These are phyloP conservation scores for Stegodyphus dumicola DNA, from an alignment of 1,140 invertebrate species.

Conservation along the genomic window DNA sequence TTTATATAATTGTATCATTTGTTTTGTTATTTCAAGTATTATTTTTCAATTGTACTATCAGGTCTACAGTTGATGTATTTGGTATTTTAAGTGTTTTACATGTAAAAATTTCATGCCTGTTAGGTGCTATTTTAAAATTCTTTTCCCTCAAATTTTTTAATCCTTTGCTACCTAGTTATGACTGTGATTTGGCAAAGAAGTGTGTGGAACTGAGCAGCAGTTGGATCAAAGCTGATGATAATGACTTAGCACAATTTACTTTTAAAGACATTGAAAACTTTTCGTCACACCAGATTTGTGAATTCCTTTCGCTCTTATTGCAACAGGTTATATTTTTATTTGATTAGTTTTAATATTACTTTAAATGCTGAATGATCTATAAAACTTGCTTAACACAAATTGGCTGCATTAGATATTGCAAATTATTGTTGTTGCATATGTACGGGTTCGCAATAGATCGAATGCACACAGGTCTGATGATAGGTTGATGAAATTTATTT, in stretches of 20 bases:
- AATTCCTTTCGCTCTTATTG: slow-evolving; percentile 79
- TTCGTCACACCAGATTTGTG: slow-evolving; percentile 77
- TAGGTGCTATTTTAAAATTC: not conserved
- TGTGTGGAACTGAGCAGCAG: slow-evolving; percentile 74
- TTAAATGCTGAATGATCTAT: no score
- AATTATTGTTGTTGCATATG: no score
- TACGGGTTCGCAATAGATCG: no score
- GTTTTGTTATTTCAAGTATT: no score
- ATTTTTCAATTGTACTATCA: no score
- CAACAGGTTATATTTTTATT: slow-evolving; percentile 66
- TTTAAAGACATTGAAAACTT: slow-evolving; percentile 73
- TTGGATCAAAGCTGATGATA: slow-evolving; percentile 72
- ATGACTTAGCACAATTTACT: slow-evolving; percentile 68
- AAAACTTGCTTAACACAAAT: no score
- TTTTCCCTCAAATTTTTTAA: no score
- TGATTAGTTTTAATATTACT: no score
- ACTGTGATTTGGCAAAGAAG: slow-evolving; percentile 76
- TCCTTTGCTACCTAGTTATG: slow-evolving; percentile 72
- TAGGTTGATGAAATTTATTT: no score
- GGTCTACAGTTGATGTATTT: not conserved
- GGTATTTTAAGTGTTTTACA: not conserved
- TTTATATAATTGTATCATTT: no score
- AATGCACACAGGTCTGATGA: no score
- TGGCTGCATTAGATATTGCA: no score
- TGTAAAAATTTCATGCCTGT: slow-evolving; percentile 6